Percentiles rank a stretch among this genome's conserved stretches.
These are phyloP conservation scores for Holotrichia oblita DNA, from an alignment of 1,140 invertebrate species.

Conservation along the genomic window DNA sequence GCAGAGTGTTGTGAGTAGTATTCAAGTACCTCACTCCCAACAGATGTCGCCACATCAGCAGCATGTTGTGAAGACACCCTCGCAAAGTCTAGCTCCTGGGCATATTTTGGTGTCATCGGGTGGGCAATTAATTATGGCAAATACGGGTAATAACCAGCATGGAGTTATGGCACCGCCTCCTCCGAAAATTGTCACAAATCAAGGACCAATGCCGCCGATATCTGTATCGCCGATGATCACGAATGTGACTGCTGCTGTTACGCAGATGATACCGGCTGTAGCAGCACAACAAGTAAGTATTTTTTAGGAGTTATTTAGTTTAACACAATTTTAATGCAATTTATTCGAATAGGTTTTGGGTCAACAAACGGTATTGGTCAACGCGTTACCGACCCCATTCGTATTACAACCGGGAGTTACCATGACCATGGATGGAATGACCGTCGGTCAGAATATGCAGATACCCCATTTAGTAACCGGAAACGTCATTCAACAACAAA, in stretches of 20 bases:
- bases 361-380: constrained; percentile 83
- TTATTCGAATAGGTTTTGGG: constrained; percentile 70
- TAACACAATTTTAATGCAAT: not conserved
- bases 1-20: constrained; percentile 80
- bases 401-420: constrained; percentile 79
- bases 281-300: constrained; percentile 48
- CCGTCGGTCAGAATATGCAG: constrained; percentile 72
- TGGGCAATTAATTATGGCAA: constrained; percentile 76
- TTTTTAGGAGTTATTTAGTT: constrained; percentile 45
- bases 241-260: constrained; percentile 73
- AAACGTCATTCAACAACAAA: constrained; percentile 70
- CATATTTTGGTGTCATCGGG: constrained; percentile 79
- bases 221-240: constrained; percentile 74
- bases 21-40: constrained; percentile 69
- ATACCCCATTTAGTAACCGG: constrained; percentile 73
- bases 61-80: constrained; percentile 62
- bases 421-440: constrained; percentile 73
- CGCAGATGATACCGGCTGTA: constrained; percentile 71
- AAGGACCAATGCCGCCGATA: constrained; percentile 71
- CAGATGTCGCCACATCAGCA: constrained; percentile 56
- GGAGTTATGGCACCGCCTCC: constrained; percentile 73
- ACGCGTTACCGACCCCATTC: constrained; percentile 81
- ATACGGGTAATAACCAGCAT: constrained; percentile 62
- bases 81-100: constrained; percentile 67
- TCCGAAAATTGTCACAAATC: constrained; percentile 67